Base-by-base conservation (phyloP, 2,888 invertebrate genomes). In the Heliothis peltigera region DNA sequence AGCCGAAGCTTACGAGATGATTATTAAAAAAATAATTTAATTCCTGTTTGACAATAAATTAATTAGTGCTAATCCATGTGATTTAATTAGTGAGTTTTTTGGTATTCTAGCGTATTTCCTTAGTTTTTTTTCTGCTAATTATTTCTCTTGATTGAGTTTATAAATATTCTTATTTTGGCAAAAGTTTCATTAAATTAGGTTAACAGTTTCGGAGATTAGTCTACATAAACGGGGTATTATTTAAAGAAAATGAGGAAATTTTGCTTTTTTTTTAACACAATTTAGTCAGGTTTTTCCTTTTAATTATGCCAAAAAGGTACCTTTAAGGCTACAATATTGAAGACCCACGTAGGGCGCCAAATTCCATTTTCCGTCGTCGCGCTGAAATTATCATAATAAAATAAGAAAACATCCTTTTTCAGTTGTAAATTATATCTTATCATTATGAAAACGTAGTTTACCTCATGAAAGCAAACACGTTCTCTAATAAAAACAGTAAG, bases 1-100 rank as follows among this genome's bases (percentile, higher is more conserved):
- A 93, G 55, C 79, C 57, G 46, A 81, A 80, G 44, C 62, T 60
- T 57, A 57, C 49, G 69, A 84, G 81, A 84, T 69, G 64, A 80
- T 70, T n/a, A 75, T 79, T 73, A 75, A 72, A 81, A 80, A 80
- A 77, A 78, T 75, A 80, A 81, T 77, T 80, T 67, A 68, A 71
- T 69, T 56, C 70, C 47, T 66, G 25, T 60, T 70, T 79, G 68
- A 64, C 74, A 76, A 70, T 70, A 77, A 80, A 75, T 80, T 77
- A 70, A 77, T 79, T 74, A 70, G 51, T 51, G 43, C 49, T 79
- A 73, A 77, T 73, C 72, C 64, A 21, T 58, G 66, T 69, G 54
- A 68, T 79, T 80, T 81, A 79, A 80, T 80, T 75, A 79, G 70
- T 58, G 69, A 58, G 54, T 49, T 60, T 69, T 73, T 68, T 49